Base-by-base conservation (phyloP, 2,797 vertebrate genomes). In the Periophthalmus magnuspinnatus region DNA sequence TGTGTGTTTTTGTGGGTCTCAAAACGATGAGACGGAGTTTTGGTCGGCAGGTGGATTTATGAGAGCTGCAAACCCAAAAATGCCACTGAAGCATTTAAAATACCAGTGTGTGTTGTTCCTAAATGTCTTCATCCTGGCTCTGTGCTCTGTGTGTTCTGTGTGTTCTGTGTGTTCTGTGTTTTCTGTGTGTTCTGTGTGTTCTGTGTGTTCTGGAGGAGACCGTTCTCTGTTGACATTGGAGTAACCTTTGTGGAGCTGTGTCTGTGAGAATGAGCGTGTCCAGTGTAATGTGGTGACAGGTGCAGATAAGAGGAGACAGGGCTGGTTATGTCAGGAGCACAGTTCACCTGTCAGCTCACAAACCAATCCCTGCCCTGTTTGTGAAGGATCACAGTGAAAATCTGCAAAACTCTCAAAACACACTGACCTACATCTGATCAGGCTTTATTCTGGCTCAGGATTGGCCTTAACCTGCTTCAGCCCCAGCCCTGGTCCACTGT, bases 211-310 rank as follows among this genome's bases (percentile, higher is more conserved):
- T 66, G 14, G 78, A 68, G 80, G 72, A 67, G 67, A 77, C 90
- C 90, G 85, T 92, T 86, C 88, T 78, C 82, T 28, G 41, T 84
- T 91, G 90, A 93, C 91, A 92, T 93, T 94, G 90, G 92, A 84
- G 90, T 90, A 91, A 91, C 92, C 89, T 92, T 36, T 91, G 68
- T 84, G 86, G 83, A 87, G 75, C 82, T 84, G 84, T 76, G 86
- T 86, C 81, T 84, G 89, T 79, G 86, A 71, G 77, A 84, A 90
- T 85, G 81, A 14, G 41, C 41, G 3, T 3, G 28, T 81, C 83
- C 82, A 85, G 77, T 86, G 81, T 82, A 76, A 69, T 74, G 78
- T 82, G 78, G 80, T 84, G 85, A 85, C 80, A 84, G 83, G 77
- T 65, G 81, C 81, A 83, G 85, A 90, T 82, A 70, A 84, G 89